Evolutionary conservation across 2,797 vertebrate species (phyloP).

Genomic region (Acropternis orthonyx): DNA sequence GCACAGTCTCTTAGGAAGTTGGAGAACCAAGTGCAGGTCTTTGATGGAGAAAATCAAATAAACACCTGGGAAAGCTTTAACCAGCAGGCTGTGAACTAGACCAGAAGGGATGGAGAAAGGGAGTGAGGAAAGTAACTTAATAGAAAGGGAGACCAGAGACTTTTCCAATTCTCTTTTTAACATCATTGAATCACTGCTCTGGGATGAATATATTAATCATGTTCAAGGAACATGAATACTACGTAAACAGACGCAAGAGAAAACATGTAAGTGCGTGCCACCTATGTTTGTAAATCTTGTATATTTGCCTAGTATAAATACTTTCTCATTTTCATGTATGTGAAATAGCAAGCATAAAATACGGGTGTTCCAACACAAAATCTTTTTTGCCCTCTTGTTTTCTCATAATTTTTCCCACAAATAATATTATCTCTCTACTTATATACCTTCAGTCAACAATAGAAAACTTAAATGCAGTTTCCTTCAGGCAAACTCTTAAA

Average conservation of each 20-base stretch:
- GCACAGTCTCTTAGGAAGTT: neutral
- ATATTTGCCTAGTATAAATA: neutral
- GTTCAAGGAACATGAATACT: neutral
- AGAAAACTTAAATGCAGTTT: conserved; percentile 32
- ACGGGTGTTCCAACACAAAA: conserved; percentile 74
- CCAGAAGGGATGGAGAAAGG: neutral
- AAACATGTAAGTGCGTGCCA: neutral
- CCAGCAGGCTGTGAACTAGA: neutral
- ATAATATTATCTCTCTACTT: conserved; percentile 53
- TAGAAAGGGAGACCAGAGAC: neutral
- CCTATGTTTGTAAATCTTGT: neutral
- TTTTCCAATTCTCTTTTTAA: neutral
- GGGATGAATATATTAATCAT: neutral
- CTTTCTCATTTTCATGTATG: neutral
- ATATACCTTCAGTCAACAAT: conserved; percentile 72
- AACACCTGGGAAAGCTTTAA: neutral
- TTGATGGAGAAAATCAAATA: neutral
- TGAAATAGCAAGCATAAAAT: conserved; percentile 44
- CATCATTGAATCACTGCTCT: neutral
- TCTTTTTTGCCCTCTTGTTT: conserved; percentile 62
- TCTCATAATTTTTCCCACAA: conserved; percentile 42
- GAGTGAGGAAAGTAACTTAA: neutral
- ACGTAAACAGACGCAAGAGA: neutral
- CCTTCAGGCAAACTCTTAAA: neutral
- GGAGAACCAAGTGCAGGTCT: neutral